A percentile compares a stretch with the other conserved stretches of the same genome.
phyloP scores from a whole-genome alignment of 1,140 invertebrate genomes.

The Meloidogyne floridensis region DNA sequence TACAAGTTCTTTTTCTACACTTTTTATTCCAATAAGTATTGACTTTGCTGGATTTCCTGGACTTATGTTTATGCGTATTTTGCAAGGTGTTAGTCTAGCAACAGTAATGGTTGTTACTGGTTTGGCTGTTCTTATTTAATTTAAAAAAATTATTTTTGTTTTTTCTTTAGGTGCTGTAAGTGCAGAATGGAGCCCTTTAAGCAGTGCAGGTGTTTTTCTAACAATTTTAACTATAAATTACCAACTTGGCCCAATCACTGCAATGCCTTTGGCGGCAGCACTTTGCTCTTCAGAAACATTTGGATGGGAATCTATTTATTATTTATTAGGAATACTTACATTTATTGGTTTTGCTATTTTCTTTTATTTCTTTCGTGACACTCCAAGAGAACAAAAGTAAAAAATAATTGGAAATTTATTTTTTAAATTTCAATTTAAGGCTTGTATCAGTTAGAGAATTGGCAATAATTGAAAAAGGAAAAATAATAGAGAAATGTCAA shows the following conservation, averaged over 20 bases:
- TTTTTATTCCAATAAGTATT: slow-evolving; percentile 45
- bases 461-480: slow-evolving; percentile 37
- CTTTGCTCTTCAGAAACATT: slow-evolving; percentile 38
- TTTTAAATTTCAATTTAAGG: slow-evolving; percentile 2
- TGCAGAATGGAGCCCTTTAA: slow-evolving; percentile 54
- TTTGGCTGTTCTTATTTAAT: slow-evolving; percentile 1
- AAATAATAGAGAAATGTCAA: slow-evolving; percentile 20
- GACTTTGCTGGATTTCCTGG: slow-evolving; percentile 39
- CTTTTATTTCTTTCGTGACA: slow-evolving; percentile 49
- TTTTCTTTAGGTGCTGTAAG: slow-evolving; percentile 41
- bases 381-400: slow-evolving; percentile 39
- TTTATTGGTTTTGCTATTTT: slow-evolving; percentile 38
- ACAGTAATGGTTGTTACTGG: slow-evolving; percentile 54
- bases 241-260: slow-evolving; percentile 49
- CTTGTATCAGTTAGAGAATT: slow-evolving; percentile 38
- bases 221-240: slow-evolving; percentile 18
- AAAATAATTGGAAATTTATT: neutral
- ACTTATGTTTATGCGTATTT: slow-evolving; percentile 46
- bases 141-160: neutral
- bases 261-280: slow-evolving; percentile 52
- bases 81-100: slow-evolving; percentile 58
- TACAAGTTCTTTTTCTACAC: slow-evolving; percentile 55
- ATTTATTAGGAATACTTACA: slow-evolving; percentile 33
- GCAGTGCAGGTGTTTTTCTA: slow-evolving; percentile 36
- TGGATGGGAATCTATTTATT: slow-evolving; percentile 54